Percentiles rank a stretch among this genome's conserved stretches.
phyloP scores from a whole-genome alignment of 2,797 vertebrate species.

The Streptopelia turtur region DNA sequence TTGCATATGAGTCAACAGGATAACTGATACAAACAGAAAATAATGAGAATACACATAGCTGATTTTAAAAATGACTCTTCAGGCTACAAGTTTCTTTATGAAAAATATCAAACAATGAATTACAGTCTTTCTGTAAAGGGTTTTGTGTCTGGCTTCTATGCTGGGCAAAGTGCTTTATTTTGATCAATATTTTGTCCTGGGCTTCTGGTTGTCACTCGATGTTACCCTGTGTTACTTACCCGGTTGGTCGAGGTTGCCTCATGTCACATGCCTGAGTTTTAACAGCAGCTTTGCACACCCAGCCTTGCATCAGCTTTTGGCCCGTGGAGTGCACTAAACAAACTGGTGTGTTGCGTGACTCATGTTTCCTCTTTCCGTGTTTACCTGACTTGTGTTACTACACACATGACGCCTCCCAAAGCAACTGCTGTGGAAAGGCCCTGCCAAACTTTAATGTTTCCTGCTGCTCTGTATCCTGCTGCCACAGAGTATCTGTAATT shows the following conservation, averaged over 20 bases:
- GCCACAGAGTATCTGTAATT: background rate
- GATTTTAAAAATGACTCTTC: background rate
- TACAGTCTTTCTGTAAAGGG: background rate
- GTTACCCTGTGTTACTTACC: background rate
- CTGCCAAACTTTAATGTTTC: background rate
- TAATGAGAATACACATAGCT: background rate
- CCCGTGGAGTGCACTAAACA: background rate
- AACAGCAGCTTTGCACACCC: background rate
- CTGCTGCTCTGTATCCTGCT: background rate
- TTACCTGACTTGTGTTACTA: background rate
- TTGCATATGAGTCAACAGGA: background rate
- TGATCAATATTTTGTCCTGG: background rate
- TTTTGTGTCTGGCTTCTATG: background rate
- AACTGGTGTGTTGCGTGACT: background rate
- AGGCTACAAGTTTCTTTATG: background rate
- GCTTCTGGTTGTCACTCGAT: background rate
- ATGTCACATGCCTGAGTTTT: background rate
- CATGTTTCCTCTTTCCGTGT: background rate
- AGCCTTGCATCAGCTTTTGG: background rate
- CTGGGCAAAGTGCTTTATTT: background rate
- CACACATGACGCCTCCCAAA: background rate
- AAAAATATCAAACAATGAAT: background rate
- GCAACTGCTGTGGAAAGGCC: background rate
- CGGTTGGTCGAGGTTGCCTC: background rate
- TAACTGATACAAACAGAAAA: conserved; percentile 8